Conservation (phyloP, 2,888 invertebrate genomes). For the Netelia fuscicornis region DNA sequence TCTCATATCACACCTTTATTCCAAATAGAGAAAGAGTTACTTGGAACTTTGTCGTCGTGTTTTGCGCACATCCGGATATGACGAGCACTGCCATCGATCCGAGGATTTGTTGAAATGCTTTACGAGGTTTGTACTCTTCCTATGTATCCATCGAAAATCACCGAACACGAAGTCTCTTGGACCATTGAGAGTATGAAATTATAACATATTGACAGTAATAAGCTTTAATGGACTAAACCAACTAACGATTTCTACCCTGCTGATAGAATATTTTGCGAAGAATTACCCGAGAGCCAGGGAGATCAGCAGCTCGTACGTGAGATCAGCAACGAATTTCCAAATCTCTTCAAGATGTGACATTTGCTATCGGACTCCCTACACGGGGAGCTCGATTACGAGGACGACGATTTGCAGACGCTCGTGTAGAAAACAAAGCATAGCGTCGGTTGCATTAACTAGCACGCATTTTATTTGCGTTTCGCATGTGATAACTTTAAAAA, state of each 20-base stretch:
- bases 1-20: conserved; percentile 28
- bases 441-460: conserved; percentile 37
- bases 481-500: conserved; percentile 47
- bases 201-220: conserved; percentile 3
- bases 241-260: conserved; percentile 52
- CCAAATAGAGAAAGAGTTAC: conserved; percentile 89
- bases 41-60: conserved; percentile 92
- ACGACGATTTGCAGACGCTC: conserved; percentile 80
- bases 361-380: conserved; percentile 75
- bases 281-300: conserved; percentile 89
- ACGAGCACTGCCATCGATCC: conserved; percentile 91
- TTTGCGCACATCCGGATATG: conserved; percentile 92
- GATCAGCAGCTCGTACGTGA: conserved; percentile 93
- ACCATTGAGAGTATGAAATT: neutral
- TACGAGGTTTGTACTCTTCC: conserved; percentile 85
- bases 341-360: conserved; percentile 85
- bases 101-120: conserved; percentile 94
- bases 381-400: conserved; percentile 73
- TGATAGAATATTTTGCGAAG: conserved; percentile 93
- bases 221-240: neutral
- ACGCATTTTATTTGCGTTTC: conserved; percentile 23
- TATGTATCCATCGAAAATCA: neutral
- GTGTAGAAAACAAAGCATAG: conserved; percentile 70
- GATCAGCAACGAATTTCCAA: conserved; percentile 94
- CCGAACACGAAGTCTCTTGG: neutral